Conservation (phyloP, 2,888 invertebrate genomes). For the Alviniconcha strummeri region DNA sequence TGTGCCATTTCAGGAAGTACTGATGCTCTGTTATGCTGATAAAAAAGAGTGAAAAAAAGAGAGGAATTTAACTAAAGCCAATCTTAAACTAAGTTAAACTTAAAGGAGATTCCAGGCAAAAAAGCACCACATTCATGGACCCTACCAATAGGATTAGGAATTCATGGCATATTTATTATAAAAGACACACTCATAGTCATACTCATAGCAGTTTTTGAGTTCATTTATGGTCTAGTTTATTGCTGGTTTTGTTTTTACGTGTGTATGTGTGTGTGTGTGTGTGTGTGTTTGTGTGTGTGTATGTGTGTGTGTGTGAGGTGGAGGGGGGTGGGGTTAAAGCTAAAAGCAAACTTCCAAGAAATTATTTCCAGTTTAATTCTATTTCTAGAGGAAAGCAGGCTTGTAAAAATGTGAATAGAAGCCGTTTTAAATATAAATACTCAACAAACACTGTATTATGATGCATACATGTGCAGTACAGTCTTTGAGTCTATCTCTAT, state of each 20-base stretch:
- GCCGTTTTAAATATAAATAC: too few relatives aligned
- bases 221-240: neutral
- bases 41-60: too few relatives aligned
- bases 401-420: too few relatives aligned
- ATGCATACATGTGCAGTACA: too few relatives aligned
- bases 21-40: too few relatives aligned
- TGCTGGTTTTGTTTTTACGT: neutral
- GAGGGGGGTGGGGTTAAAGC: neutral
- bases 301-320: neutral
- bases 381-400: too few relatives aligned
- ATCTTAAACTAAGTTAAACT: neutral
- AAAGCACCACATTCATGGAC: neutral
- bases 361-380: neutral
- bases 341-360: neutral
- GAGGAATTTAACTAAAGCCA: neutral
- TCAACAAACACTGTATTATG: too few relatives aligned
- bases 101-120: neutral
- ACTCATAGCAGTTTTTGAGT: neutral
- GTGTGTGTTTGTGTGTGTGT: conserved; percentile 1
- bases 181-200: neutral
- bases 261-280: neutral
- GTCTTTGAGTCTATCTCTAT: too few relatives aligned
- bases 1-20: too few relatives aligned
- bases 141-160: neutral
- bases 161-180: neutral